Percentiles rank a stretch among this genome's conserved stretches.
Conservation (phyloP, 2,113 vertebrate genomes). For the Taxidea taxus region DNA sequence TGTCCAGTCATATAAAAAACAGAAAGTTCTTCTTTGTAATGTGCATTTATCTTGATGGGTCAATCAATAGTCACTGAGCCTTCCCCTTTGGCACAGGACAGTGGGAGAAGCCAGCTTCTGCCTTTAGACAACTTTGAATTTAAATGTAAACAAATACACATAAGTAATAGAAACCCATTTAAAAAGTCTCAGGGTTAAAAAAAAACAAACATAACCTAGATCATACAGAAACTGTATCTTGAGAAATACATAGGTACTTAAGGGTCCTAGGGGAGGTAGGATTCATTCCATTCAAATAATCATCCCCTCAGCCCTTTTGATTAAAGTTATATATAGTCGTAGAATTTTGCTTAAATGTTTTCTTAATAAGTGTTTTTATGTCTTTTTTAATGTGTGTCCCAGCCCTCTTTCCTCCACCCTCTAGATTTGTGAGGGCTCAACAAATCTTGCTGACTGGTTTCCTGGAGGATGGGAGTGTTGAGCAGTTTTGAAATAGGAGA, state of each 20-base stretch:
- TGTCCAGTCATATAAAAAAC: constrained; percentile 48
- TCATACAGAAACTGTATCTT: background rate
- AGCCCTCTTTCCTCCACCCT: constrained; percentile 49
- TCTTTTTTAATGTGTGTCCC: constrained; percentile 37
- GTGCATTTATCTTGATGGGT: constrained; percentile 41
- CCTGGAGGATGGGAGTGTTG: constrained; percentile 53
- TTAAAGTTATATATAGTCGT: constrained; percentile 13
- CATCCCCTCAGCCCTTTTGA: background rate
- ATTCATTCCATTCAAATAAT: constrained; percentile 23
- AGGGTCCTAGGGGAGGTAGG: background rate
- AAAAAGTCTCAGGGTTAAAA: constrained; percentile 13
- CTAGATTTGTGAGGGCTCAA: constrained; percentile 51
- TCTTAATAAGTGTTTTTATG: constrained; percentile 56
- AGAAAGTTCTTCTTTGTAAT: constrained; percentile 18
- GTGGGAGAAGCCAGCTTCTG: constrained; percentile 19
- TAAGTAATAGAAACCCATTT: constrained; percentile 25
- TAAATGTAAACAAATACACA: constrained; percentile 34
- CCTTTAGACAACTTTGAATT: constrained; percentile 32
- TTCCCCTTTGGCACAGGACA: background rate
- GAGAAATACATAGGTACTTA: background rate
- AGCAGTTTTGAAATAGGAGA: constrained; percentile 60
- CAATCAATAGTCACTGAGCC: constrained; percentile 19
- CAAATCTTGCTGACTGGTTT: constrained; percentile 68
- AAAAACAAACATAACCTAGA: background rate
- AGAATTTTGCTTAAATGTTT: constrained; percentile 53